phyloP scores from a whole-genome alignment of 37 sponge, comb jelly and placozoan genomes.

The Ephydatia muelleri region DNA sequence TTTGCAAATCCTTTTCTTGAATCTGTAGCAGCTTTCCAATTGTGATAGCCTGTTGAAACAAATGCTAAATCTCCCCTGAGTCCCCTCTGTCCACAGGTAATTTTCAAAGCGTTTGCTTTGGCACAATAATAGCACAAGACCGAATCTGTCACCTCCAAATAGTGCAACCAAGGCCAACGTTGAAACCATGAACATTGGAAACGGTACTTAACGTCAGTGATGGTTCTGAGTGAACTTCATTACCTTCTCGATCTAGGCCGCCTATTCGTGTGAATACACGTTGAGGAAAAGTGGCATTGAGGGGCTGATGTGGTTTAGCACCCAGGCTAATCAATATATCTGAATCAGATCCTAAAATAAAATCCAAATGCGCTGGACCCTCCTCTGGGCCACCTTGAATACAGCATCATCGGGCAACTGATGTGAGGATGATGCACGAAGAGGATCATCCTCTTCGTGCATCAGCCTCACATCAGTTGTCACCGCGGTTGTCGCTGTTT shows the following conservation, averaged over 20 bases:
- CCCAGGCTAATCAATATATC: not conserved
- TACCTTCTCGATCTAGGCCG: not conserved
- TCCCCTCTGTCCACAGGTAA: slow-evolving; percentile 8
- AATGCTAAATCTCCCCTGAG: slow-evolving; percentile 25
- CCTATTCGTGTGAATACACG: not conserved
- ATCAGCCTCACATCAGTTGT: not conserved
- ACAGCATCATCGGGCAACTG: not conserved
- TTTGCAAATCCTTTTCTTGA: slow-evolving; percentile 49
- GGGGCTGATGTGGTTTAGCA: not conserved
- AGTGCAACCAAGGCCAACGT: slow-evolving; percentile 47
- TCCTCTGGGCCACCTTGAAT: not conserved
- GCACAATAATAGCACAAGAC: slow-evolving; percentile 48
- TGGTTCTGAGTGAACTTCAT: slow-evolving; percentile 21
- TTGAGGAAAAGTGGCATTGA: not conserved
- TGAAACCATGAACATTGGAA: slow-evolving; percentile 48
- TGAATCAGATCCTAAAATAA: not conserved
- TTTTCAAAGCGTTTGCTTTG: slow-evolving; percentile 25
- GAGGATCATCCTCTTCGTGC: too few relatives aligned
- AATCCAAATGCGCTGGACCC: not conserved
- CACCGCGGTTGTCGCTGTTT: not conserved
- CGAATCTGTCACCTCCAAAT: slow-evolving; percentile 34
- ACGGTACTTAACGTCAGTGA: slow-evolving; percentile 18
- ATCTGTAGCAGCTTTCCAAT: slow-evolving; percentile 74
- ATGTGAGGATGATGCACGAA: too few relatives aligned
- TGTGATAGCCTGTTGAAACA: slow-evolving; percentile 21